These are phyloP conservation scores for Rhabdomys pumilio DNA, from an alignment of 2,797 vertebrate species.

Conservation along the genomic window DNA sequence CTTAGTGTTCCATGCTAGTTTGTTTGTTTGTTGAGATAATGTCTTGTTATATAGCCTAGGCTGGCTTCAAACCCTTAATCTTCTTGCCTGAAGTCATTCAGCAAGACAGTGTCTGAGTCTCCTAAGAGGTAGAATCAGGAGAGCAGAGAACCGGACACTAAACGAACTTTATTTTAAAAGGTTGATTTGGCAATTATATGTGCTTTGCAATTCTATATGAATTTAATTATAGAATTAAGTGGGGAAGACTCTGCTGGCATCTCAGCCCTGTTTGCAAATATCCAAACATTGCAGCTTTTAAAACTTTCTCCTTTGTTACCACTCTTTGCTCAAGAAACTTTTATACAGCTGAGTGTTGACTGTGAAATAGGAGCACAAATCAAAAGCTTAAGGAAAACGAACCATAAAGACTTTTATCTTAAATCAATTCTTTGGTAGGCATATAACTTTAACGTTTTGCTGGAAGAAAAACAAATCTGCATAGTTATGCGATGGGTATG, in stretches of 20 bases:
- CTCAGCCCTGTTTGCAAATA: neutral
- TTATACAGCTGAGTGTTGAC: neutral
- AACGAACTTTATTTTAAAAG: constrained; percentile 25
- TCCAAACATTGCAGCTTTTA: neutral
- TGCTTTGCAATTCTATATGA: constrained; percentile 44
- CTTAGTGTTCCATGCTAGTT: neutral
- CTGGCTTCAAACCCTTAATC: neutral
- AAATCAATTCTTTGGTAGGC: neutral
- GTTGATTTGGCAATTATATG: neutral
- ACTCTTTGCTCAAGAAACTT: neutral
- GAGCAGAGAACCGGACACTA: no score
- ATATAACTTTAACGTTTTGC: neutral
- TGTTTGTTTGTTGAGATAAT: neutral
- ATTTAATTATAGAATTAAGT: constrained; percentile 14
- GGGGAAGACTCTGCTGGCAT: no score
- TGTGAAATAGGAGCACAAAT: neutral
- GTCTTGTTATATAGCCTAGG: neutral
- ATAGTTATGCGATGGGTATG: neutral
- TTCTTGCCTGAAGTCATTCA: neutral
- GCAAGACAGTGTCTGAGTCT: neutral
- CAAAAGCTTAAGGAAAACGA: neutral
- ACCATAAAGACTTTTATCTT: neutral
- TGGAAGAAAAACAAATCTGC: neutral
- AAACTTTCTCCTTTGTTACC: neutral
- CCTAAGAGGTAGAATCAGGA: neutral